phyloP scores from a whole-genome alignment of 2,888 invertebrate species.

The Coecobrya sp. region DNA sequence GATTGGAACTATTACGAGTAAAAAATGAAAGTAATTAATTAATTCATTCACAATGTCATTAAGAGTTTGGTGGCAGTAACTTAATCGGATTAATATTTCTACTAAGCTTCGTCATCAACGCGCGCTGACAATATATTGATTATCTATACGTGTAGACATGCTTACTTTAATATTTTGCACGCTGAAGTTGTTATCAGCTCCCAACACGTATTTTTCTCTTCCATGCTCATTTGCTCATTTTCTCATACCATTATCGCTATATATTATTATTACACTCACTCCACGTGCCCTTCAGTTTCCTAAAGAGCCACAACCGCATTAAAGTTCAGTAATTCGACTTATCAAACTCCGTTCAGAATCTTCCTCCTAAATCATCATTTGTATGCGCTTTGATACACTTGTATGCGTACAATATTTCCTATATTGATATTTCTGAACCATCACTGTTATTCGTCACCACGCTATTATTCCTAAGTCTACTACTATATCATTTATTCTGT shows the following conservation, averaged over 20 bases:
- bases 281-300: constrained; percentile 2
- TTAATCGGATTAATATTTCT: constrained; percentile 67
- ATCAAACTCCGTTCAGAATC: constrained; percentile 3
- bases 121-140: constrained; percentile 1
- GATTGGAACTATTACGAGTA: constrained; percentile 91
- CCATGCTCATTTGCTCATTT: neutral
- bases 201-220: neutral
- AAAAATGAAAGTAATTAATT: constrained; percentile 43
- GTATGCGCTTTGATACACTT: constrained; percentile 38
- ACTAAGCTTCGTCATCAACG: constrained; percentile 16
- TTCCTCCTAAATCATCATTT: neutral
- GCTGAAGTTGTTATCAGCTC: neutral
- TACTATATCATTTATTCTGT: constrained; percentile 19
- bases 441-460: constrained; percentile 5
- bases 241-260: neutral
- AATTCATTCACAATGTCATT: constrained; percentile 62
- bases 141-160: neutral
- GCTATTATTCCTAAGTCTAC: constrained; percentile 44
- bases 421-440: neutral
- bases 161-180: neutral
- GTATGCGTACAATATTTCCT: neutral
- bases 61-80: neutral
- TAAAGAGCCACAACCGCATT: constrained; percentile 27
- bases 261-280: neutral
- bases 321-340: constrained; percentile 53